These are phyloP conservation scores for Apis mellifera DNA, from an alignment of 1,140 invertebrate species.

Conservation along the genomic window DNA sequence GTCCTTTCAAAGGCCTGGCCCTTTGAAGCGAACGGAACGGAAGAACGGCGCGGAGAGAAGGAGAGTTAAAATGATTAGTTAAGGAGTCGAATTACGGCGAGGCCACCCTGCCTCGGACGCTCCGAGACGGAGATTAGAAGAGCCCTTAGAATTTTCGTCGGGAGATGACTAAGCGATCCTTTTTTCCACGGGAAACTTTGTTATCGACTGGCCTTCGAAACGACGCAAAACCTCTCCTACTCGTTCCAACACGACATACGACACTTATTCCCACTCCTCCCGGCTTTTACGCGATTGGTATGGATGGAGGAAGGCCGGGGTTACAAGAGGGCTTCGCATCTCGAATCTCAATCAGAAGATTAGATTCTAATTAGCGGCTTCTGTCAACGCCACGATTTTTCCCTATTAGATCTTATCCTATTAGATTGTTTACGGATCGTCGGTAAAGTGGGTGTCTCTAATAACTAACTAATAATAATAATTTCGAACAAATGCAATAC, in stretches of 20 bases:
- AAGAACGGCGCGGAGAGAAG: neutral
- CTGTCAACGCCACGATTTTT: neutral
- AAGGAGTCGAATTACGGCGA: constrained; percentile 47
- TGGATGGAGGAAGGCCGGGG: constrained; percentile 8
- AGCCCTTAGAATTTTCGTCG: constrained; percentile 64
- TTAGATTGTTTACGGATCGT: neutral
- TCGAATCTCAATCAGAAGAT: constrained; percentile 53
- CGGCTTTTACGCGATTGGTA: constrained; percentile 49
- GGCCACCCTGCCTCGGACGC: neutral
- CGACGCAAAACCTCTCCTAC: neutral
- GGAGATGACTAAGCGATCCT: constrained; percentile 66
- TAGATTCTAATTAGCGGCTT: constrained; percentile 30
- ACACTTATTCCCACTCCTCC: neutral
- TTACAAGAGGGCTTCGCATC: constrained; percentile 4
- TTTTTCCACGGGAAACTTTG: constrained; percentile 55
- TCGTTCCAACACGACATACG: neutral
- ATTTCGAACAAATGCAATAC: neutral
- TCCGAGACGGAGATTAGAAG: constrained; percentile 53
- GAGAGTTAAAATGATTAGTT: constrained; percentile 46
- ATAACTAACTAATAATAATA: no score
- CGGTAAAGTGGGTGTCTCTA: neutral
- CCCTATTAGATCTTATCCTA: no score
- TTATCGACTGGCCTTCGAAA: constrained; percentile 62
- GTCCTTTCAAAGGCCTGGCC: neutral
- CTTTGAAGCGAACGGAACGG: constrained; percentile 29